phyloP scores from a whole-genome alignment of 2,113 vertebrate genomes.

The Mesocricetus auratus region DNA sequence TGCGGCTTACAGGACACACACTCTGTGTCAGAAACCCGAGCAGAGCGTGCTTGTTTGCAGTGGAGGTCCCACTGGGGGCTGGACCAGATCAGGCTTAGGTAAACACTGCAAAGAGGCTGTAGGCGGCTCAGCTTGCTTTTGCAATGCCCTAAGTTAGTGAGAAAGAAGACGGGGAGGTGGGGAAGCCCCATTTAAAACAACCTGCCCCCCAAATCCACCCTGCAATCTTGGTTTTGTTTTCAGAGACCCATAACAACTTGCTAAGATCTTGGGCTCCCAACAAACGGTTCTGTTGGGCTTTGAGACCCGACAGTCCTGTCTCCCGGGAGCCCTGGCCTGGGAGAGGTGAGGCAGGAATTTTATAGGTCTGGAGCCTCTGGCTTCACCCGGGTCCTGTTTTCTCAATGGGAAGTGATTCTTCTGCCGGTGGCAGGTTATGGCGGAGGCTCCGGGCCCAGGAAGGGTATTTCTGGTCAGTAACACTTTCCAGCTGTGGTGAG shows the following conservation, averaged over 20 bases:
- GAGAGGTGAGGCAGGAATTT: conserved; percentile 80
- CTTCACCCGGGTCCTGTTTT: conserved; percentile 62
- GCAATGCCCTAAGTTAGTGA: conserved; percentile 77
- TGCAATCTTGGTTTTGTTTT: conserved; percentile 73
- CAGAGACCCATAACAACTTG: conserved; percentile 79
- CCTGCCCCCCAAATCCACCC: conserved; percentile 45
- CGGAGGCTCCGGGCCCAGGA: conserved; percentile 63
- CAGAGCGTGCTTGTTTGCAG: conserved; percentile 76
- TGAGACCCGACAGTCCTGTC: conserved; percentile 70
- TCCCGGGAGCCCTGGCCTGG: conserved; percentile 73
- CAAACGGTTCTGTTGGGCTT: conserved; percentile 77
- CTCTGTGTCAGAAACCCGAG: conserved; percentile 68
- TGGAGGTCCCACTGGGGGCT: conserved; percentile 73
- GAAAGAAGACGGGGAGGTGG: background rate
- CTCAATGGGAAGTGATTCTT: conserved; percentile 79
- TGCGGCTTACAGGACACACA: conserved; percentile 43
- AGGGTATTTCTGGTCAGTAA: conserved; percentile 77
- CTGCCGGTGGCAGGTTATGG: conserved; percentile 76
- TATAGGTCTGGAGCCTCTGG: conserved; percentile 68
- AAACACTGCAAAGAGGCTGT: conserved; percentile 78
- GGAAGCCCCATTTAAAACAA: background rate
- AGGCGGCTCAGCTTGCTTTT: conserved; percentile 78
- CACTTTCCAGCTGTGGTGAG: conserved; percentile 10
- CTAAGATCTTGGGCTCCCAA: conserved; percentile 81
- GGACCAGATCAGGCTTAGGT: conserved; percentile 79